These are phyloP conservation scores for Gymnoscopelus microlampas DNA, from an alignment of 2,797 vertebrate genomes.

Conservation along the genomic window DNA sequence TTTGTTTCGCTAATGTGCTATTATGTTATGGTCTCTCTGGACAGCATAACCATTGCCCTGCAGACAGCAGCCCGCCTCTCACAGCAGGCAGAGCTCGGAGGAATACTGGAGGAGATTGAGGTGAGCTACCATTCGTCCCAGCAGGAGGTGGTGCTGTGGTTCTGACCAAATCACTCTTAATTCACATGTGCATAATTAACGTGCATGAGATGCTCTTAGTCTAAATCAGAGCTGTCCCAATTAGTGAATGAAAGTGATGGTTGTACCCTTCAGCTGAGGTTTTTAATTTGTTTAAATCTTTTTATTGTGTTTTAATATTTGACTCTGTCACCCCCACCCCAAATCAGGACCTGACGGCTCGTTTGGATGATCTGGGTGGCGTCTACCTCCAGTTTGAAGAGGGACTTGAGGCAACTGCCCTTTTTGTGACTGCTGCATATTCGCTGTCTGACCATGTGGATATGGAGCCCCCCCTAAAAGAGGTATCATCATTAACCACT, in stretches of 20 bases:
- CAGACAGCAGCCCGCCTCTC: slow-evolving; percentile 93
- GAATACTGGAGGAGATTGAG: slow-evolving; percentile 97
- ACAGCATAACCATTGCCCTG: slow-evolving; percentile 91
- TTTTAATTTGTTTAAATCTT: neutral
- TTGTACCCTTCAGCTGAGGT: neutral
- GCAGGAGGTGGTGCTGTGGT: slow-evolving; percentile 62
- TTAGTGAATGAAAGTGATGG: neutral
- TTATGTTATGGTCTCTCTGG: slow-evolving; percentile 31
- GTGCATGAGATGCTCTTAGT: too few species aligned
- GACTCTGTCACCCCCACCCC: neutral
- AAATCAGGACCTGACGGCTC: slow-evolving; percentile 92
- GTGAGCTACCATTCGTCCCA: slow-evolving; percentile 73
- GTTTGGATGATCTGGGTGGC: slow-evolving; percentile 94
- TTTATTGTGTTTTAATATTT: neutral
- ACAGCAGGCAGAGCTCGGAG: slow-evolving; percentile 91
- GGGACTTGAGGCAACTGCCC: slow-evolving; percentile 93
- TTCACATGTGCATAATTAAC: too few species aligned
- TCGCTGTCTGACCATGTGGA: slow-evolving; percentile 93
- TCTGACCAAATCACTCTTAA: neutral
- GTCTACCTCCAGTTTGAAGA: slow-evolving; percentile 98
- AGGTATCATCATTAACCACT: slow-evolving; percentile 76
- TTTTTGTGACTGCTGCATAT: slow-evolving; percentile 95
- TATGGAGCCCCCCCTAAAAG: slow-evolving; percentile 93
- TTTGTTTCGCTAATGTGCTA: neutral
- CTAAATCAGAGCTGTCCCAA: too few species aligned